Conservation (phyloP, 2,888 invertebrate species). For the Drosophila barbarae region DNA sequence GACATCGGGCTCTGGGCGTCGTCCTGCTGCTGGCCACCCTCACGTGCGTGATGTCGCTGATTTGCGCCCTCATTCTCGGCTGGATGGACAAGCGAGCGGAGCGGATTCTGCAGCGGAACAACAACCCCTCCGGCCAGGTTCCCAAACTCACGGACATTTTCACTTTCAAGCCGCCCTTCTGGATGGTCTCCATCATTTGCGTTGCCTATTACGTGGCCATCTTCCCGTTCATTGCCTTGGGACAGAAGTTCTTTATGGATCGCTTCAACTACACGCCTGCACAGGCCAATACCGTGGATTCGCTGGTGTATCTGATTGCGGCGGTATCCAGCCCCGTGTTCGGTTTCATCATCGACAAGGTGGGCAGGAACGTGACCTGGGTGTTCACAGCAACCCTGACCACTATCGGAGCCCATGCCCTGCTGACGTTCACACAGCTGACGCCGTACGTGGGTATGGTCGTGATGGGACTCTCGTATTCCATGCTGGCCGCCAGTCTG, state of each 20-base stretch:
- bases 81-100: slow-evolving; percentile 93
- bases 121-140: slow-evolving; percentile 82
- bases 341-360: slow-evolving; percentile 93
- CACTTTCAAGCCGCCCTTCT: slow-evolving; percentile 90
- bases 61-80: slow-evolving; percentile 88
- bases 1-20: slow-evolving; percentile 87
- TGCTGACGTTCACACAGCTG: slow-evolving; percentile 83
- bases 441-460: slow-evolving; percentile 86
- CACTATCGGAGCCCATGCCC: slow-evolving; percentile 84
- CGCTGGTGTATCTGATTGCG: slow-evolving; percentile 91
- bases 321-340: slow-evolving; percentile 91
- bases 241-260: slow-evolving; percentile 94
- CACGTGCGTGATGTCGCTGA: slow-evolving; percentile 91
- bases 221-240: slow-evolving; percentile 96
- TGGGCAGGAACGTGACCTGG: slow-evolving; percentile 94
- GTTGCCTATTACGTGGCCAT: slow-evolving; percentile 97
- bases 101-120: slow-evolving; percentile 85
- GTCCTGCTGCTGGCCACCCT: slow-evolving; percentile 87
- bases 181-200: slow-evolving; percentile 94
- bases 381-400: slow-evolving; percentile 87
- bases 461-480: slow-evolving; percentile 93
- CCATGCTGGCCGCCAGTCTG: slow-evolving; percentile 94
- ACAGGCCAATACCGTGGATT: slow-evolving; percentile 91
- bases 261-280: slow-evolving; percentile 87
- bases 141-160: slow-evolving; percentile 88